Conservation (phyloP, 2,113 vertebrate genomes). For the Vireo altiloquus region DNA sequence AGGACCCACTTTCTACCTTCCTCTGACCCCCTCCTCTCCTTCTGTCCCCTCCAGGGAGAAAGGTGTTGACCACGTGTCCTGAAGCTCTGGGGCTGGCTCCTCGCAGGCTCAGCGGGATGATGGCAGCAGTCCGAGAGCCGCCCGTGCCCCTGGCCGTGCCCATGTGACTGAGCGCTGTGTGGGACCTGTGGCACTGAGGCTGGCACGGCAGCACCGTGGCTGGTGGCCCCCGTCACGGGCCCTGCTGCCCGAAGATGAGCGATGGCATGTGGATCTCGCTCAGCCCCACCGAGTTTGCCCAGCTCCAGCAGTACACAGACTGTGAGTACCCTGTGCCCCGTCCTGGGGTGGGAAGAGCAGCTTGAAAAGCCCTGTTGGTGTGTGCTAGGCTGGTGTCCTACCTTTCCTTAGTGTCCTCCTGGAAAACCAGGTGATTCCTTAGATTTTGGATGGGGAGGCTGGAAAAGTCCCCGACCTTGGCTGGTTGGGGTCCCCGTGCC, state of each 20-base stretch:
- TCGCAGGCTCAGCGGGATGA: neutral
- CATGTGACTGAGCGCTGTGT: neutral
- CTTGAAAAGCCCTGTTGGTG: neutral
- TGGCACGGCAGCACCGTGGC: fast-evolving
- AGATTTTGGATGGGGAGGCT: neutral
- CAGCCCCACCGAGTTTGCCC: slow-evolving; percentile 87
- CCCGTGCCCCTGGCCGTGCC: fast-evolving
- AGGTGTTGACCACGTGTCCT: neutral
- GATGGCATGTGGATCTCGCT: slow-evolving; percentile 85
- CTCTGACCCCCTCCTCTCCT: neutral
- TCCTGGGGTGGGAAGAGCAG: no score
- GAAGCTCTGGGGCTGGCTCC: neutral
- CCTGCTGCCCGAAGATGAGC: slow-evolving; percentile 72
- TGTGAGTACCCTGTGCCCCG: slow-evolving; percentile 78
- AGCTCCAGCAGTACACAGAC: slow-evolving; percentile 92
- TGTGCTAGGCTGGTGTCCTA: fast-evolving
- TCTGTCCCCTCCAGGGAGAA: neutral
- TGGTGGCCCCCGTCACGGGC: neutral
- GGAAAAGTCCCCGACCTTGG: neutral
- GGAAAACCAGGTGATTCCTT: neutral
- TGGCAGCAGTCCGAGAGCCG: neutral
- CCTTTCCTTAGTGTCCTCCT: neutral
- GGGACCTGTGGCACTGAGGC: neutral
- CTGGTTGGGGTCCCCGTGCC: fast-evolving
- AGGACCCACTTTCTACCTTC: neutral